Conservation (phyloP, 2,797 vertebrate species). For the Oreochromis grahami region DNA sequence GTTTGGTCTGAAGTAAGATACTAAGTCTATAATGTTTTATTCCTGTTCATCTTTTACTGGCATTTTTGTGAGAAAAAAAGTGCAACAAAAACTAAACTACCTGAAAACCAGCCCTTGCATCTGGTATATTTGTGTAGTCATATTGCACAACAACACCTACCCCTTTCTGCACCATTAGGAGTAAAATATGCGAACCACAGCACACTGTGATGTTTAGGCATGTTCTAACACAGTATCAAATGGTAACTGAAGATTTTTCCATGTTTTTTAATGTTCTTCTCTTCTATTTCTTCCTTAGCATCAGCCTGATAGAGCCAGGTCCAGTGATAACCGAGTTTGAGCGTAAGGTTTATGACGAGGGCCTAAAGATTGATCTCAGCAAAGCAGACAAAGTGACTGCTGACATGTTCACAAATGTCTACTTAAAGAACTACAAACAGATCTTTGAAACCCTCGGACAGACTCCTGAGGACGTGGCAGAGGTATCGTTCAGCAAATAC, state of each 20-base stretch:
- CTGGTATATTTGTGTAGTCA: neutral
- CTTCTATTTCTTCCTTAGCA: conserved; percentile 50
- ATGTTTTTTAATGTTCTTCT: neutral
- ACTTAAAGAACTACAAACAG: conserved; percentile 84
- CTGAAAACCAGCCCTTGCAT: neutral
- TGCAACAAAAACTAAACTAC: neutral
- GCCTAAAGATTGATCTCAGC: conserved; percentile 83
- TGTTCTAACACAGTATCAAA: neutral
- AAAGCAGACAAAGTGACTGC: conserved; percentile 83
- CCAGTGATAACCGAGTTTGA: conserved; percentile 88
- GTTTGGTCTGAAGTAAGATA: conserved; percentile 86
- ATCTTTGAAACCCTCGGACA: conserved; percentile 85
- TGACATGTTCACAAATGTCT: conserved; percentile 85
- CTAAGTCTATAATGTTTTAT: neutral
- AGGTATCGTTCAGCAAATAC: conserved; percentile 67
- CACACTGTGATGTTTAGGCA: neutral
- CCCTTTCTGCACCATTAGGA: neutral
- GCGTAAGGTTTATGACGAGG: conserved; percentile 82
- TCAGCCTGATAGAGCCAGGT: conserved; percentile 86
- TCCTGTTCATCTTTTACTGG: neutral
- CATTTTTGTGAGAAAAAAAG: neutral
- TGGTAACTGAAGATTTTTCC: neutral
- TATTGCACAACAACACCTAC: neutral
- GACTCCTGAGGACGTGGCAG: conserved; percentile 82
- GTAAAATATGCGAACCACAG: neutral